Evolutionary conservation across 2,888 invertebrate species (phyloP).

Genomic region (Bimastos eiseni): DNA sequence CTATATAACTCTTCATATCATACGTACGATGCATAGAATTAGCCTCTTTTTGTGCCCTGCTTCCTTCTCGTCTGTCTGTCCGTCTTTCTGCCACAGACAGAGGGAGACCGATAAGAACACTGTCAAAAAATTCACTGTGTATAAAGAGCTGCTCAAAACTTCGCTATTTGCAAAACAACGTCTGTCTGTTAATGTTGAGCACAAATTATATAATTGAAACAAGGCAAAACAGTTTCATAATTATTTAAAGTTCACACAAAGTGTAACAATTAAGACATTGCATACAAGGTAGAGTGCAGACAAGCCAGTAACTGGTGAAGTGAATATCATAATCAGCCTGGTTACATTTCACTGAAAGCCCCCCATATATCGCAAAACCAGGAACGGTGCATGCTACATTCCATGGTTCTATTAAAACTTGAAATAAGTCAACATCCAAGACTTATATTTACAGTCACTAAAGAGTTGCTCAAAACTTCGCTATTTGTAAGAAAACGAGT

Average conservation of each 20-base stretch:
- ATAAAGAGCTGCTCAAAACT: background rate
- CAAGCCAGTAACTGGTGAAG: background rate
- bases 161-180: background rate
- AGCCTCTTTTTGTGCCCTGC: too few relatives aligned
- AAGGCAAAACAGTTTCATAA: background rate
- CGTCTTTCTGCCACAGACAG: background rate
- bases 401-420: background rate
- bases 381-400: background rate
- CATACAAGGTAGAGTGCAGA: background rate
- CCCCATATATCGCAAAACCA: background rate
- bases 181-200: background rate
- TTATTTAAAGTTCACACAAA: background rate
- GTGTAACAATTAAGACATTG: background rate
- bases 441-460: background rate
- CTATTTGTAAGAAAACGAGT: background rate
- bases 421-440: background rate
- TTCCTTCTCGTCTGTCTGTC: too few relatives aligned
- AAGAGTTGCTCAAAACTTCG: background rate
- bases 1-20: too few relatives aligned
- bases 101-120: too few relatives aligned
- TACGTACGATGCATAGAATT: too few relatives aligned
- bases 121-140: too few relatives aligned
- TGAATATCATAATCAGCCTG: slow-evolving; percentile 2
- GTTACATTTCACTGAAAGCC: background rate
- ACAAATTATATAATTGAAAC: background rate